Conservation (phyloP, 2,113 vertebrate species). For the Phrynosoma blainvillii region DNA sequence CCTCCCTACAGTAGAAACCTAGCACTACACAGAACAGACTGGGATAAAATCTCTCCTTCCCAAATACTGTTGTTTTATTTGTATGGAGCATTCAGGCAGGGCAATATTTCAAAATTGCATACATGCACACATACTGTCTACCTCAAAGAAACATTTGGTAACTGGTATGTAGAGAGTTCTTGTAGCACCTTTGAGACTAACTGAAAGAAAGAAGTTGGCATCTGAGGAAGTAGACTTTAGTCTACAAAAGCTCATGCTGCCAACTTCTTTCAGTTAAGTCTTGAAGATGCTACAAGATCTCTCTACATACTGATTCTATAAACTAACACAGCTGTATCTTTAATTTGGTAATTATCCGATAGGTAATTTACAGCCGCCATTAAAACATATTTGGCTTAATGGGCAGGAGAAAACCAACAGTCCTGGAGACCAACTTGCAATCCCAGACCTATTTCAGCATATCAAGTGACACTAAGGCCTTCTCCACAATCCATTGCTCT, state of each 20-base stretch:
- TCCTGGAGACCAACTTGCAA: neutral
- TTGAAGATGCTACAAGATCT: too few species aligned
- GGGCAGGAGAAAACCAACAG: neutral
- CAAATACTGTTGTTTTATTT: neutral
- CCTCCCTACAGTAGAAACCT: neutral
- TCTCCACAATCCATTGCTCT: too few species aligned
- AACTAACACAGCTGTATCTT: too few species aligned
- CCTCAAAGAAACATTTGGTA: neutral
- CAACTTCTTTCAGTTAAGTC: too few species aligned
- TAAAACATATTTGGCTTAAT: neutral
- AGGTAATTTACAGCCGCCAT: neutral
- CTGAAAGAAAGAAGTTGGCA: too few species aligned
- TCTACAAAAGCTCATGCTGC: too few species aligned
- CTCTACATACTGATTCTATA: too few species aligned
- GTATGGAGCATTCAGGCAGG: neutral
- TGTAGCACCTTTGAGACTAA: too few species aligned
- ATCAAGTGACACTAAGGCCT: too few species aligned
- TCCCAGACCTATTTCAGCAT: neutral
- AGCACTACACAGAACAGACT: neutral
- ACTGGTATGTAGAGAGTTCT: too few species aligned
- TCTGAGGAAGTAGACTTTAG: too few species aligned
- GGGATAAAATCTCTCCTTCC: neutral
- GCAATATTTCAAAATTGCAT: neutral
- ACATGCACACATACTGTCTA: neutral
- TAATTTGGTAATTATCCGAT: neutral